These are phyloP conservation scores for Rhinichthys osculus DNA, from an alignment of 2,797 vertebrate species.

Conservation along the genomic window DNA sequence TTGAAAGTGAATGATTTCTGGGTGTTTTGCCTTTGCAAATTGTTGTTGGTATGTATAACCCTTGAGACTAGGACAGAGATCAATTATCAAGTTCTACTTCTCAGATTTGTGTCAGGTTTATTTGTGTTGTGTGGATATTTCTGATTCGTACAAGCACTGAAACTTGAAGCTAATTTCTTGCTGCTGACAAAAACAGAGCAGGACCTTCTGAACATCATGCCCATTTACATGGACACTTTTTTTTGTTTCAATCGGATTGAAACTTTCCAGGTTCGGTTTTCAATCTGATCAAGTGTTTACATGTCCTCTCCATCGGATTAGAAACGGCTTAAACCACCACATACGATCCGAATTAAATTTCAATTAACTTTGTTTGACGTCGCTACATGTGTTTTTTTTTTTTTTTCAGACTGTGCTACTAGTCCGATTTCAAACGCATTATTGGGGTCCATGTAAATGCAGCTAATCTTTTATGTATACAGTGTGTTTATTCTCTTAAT, in stretches of 20 bases:
- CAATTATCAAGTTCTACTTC: not conserved
- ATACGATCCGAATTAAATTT: not conserved
- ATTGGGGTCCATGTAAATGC: not conserved
- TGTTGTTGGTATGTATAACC: not conserved
- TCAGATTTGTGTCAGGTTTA: not conserved
- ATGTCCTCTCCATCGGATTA: not conserved
- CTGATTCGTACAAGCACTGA: not conserved
- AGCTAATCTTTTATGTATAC: not conserved
- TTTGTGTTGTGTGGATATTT: conserved; percentile 2
- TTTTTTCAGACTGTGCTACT: not conserved
- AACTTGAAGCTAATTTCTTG: not conserved
- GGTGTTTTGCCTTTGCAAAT: not conserved
- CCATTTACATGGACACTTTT: not conserved
- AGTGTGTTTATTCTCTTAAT: not conserved
- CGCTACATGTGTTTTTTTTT: too few relatives aligned
- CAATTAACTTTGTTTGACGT: not conserved
- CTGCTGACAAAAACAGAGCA: conserved; percentile 18
- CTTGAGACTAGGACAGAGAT: not conserved
- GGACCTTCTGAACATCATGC: not conserved
- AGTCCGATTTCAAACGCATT: not conserved
- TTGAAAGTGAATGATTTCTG: not conserved
- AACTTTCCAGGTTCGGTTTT: too few relatives aligned
- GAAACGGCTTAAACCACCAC: not conserved
- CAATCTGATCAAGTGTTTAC: not conserved
- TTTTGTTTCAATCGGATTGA: not conserved